A percentile compares a stretch with the other conserved stretches of the same genome.
Evolutionary conservation across 1,140 invertebrate species (phyloP).

Genomic region (Phymastichus coffea): DNA sequence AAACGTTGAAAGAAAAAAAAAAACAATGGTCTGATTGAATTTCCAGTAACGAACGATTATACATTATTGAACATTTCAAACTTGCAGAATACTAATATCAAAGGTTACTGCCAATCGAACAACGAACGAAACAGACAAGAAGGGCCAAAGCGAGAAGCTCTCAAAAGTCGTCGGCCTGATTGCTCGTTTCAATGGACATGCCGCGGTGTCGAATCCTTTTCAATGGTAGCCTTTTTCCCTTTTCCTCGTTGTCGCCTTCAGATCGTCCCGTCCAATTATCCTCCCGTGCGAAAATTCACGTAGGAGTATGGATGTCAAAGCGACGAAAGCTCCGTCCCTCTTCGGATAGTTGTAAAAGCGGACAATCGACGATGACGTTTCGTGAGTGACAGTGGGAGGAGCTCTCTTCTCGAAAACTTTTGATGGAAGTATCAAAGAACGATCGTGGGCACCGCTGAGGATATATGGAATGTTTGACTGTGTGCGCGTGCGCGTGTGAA

Average conservation of each 20-base stretch:
- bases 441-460: not conserved
- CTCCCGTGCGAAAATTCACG: not conserved
- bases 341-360: too few species aligned
- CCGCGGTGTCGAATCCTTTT: not conserved
- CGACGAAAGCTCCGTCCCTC: too few species aligned
- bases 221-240: too few species aligned
- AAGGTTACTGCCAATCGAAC: too few species aligned
- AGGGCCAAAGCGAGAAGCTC: not conserved
- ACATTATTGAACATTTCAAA: too few species aligned
- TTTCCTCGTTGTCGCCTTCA: too few species aligned
- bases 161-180: not conserved
- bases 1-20: too few species aligned
- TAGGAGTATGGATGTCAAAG: conserved; percentile 4
- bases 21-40: too few species aligned
- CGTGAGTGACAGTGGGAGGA: not conserved
- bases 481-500: not conserved
- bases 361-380: too few species aligned
- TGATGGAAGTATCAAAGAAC: conserved; percentile 14
- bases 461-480: not conserved
- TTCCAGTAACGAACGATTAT: too few species aligned
- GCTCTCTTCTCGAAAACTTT: conserved; percentile 14
- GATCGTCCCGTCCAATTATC: not conserved
- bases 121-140: not conserved
- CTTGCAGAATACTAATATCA: too few species aligned
- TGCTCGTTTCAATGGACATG: not conserved